These are phyloP conservation scores for Hoplostethus mediterraneus DNA, from an alignment of 2,797 vertebrate species.

Conservation along the genomic window DNA sequence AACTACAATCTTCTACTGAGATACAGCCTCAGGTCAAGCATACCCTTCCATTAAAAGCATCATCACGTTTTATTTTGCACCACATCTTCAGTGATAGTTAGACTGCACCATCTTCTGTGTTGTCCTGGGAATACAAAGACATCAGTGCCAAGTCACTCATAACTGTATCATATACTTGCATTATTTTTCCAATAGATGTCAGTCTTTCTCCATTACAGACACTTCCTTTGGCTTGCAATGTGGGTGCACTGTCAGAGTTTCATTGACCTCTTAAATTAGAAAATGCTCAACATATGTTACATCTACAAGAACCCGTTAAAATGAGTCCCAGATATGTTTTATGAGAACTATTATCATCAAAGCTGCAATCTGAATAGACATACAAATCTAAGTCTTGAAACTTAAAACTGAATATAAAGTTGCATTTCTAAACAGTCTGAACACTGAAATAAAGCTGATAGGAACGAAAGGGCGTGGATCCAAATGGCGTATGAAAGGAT, in stretches of 20 bases:
- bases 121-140: not conserved
- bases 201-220: conserved; percentile 15
- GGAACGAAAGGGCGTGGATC: not conserved
- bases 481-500: not conserved
- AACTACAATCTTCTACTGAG: too few relatives aligned
- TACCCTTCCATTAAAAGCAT: not conserved
- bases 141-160: not conserved
- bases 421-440: not conserved
- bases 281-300: not conserved
- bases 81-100: not conserved
- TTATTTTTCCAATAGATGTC: conserved; percentile 47
- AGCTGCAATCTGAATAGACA: not conserved
- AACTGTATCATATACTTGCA: conserved; percentile 5
- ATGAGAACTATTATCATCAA: not conserved
- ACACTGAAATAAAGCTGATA: not conserved
- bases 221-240: not conserved
- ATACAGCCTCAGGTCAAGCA: not conserved
- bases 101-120: not conserved
- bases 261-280: conserved; percentile 12
- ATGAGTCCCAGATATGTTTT: not conserved
- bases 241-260: not conserved
- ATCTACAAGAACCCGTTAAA: not conserved
- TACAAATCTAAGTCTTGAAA: not conserved
- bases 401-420: not conserved
- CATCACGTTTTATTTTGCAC: conserved; percentile 10